These are phyloP conservation scores for Moxostoma hubbsi DNA, from an alignment of 2,797 vertebrate species.

Conservation along the genomic window DNA sequence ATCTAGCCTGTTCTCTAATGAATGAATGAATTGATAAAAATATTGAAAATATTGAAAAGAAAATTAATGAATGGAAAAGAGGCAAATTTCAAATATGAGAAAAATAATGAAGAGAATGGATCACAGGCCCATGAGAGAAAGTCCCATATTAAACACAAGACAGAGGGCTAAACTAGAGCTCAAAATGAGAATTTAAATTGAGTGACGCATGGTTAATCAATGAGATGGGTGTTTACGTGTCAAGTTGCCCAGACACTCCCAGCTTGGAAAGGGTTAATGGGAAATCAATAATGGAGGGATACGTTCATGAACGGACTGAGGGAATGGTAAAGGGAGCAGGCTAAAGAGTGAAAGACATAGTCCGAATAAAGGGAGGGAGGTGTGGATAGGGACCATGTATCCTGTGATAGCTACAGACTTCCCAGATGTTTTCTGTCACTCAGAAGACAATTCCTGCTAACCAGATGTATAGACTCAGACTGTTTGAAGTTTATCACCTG, in stretches of 20 bases:
- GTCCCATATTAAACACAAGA: neutral
- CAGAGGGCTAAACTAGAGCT: neutral
- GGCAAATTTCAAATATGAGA: neutral
- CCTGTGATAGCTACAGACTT: slow-evolving; percentile 82
- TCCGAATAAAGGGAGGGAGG: slow-evolving; percentile 57
- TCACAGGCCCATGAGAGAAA: neutral
- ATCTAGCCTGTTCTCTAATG: neutral
- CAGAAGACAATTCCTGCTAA: slow-evolving; percentile 74
- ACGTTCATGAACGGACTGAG: slow-evolving; percentile 68
- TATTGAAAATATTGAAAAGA: no score
- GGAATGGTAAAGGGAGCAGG: slow-evolving; percentile 48
- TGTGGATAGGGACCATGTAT: slow-evolving; percentile 77
- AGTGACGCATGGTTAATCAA: slow-evolving; percentile 74
- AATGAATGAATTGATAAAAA: no score
- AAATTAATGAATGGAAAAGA: neutral
- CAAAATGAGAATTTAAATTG: slow-evolving; percentile 58
- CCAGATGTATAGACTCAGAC: slow-evolving; percentile 79
- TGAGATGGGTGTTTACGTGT: slow-evolving; percentile 72
- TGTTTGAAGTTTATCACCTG: slow-evolving; percentile 61
- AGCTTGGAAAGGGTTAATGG: slow-evolving; percentile 80
- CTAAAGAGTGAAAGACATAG: no score
- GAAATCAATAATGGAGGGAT: slow-evolving; percentile 80
- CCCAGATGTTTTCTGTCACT: slow-evolving; percentile 86
- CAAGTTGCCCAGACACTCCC: slow-evolving; percentile 72
- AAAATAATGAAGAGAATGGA: neutral